Evolutionary conservation across 1,140 invertebrate species (phyloP), one percentile per base, ranked within the genome.

Genomic region (Drosophila sp.): DNA sequence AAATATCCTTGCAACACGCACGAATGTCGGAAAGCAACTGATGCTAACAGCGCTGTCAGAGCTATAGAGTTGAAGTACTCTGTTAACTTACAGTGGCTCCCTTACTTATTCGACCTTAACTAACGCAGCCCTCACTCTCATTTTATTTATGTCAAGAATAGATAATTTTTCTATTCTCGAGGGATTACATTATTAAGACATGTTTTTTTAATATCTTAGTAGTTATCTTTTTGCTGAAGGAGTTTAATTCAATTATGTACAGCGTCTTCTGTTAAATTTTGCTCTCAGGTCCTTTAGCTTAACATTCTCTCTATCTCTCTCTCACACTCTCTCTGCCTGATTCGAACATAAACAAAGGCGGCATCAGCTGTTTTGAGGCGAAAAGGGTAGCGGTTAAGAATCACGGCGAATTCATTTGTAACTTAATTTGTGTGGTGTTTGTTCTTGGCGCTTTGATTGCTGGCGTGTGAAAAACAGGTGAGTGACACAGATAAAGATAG

Each of bases 381-480:
- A 13, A 32, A 41, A n/a, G 46, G 29, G 2, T 21, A 40, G 64
- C 25, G 36, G 34, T 11, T 27, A 27, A 46, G 38, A 57, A 45
- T 43, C 46, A 40, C 64, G 64, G 63, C 64, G 63, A 67, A 67
- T 66, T 72, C 46, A 45, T 13, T 69, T 48, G 46, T 21, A 51
- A 51, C 36, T 40, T 21, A 16, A 41, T 46, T 40, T 36, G 13
- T 53, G 32, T 53, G 58, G 70, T 72, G 80, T 41, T 78, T 73
- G 67, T 56, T 65, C 14, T 53, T 45, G 14, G 36, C n/a, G n/a
- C 34, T 67, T 58, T 69, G 61, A 36, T n/a, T 48, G 48, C 32
- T 80, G 65, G 56, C 76, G 64, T 79, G 72, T 75, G 76, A 82
- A 80, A 76, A 84, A 86, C 78, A 81, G 78, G 82, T 81, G 82